Conservation (phyloP, 1,140 invertebrate genomes). For the Stegodyphus mimosarum region DNA sequence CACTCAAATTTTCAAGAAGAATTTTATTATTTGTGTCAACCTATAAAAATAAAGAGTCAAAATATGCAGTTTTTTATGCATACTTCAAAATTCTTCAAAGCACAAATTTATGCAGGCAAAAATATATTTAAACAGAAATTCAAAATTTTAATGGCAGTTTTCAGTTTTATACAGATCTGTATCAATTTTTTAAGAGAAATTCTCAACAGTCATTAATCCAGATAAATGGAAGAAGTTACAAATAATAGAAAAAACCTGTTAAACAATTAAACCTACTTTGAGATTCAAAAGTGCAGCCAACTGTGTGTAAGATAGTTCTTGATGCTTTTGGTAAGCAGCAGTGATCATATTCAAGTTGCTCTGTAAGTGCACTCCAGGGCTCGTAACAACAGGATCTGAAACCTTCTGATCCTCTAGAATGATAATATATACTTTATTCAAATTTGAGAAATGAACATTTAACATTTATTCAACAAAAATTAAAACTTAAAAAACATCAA, state of each 20-base stretch:
- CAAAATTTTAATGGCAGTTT: no score
- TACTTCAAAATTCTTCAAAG: no score
- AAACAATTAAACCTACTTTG: constrained; percentile 15
- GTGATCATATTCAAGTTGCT: constrained; percentile 22
- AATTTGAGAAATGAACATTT: background rate
- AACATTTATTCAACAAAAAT: background rate
- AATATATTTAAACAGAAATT: no score
- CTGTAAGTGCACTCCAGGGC: constrained; percentile 24
- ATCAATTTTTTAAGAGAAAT: no score
- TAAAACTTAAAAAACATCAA: no score
- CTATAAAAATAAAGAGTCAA: background rate
- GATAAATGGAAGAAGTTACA: no score
- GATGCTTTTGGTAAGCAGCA: constrained; percentile 23
- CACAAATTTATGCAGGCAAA: no score
- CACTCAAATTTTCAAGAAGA: constrained; percentile 33
- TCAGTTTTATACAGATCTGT: no score
- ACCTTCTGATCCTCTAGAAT: constrained; percentile 9
- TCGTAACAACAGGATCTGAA: constrained; percentile 10
- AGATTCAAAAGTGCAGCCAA: constrained; percentile 42
- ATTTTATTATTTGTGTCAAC: constrained; percentile 32
- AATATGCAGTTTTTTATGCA: no score
- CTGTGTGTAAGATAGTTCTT: constrained; percentile 16
- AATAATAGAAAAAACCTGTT: no score
- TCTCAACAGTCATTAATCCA: no score
- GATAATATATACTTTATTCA: background rate